These are phyloP conservation scores for Peromyscus polionotus DNA, from an alignment of 2,113 vertebrate species.

Conservation along the genomic window DNA sequence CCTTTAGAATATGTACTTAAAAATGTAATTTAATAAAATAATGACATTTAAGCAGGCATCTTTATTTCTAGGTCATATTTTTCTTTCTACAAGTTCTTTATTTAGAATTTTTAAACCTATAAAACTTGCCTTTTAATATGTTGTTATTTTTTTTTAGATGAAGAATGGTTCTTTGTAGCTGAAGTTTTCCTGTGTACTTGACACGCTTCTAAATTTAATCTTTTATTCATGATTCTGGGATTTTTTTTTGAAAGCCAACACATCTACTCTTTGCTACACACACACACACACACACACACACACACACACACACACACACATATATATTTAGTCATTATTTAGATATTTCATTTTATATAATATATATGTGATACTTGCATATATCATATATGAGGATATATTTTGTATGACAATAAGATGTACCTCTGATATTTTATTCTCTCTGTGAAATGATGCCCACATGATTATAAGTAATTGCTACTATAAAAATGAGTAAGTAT, in stretches of 20 bases:
- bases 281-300: no score
- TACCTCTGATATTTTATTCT: neutral
- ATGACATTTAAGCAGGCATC: neutral
- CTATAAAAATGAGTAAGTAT: neutral
- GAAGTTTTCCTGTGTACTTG: neutral
- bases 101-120: neutral
- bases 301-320: no score
- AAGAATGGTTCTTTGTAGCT: neutral
- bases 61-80: neutral
- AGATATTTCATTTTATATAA: neutral
- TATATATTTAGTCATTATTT: neutral
- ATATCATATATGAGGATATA: neutral
- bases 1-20: neutral
- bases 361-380: neutral
- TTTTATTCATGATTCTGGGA: neutral
- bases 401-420: neutral
- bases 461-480: slow-evolving; percentile 9
- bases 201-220: neutral
- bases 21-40: neutral
- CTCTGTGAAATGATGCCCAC: neutral
- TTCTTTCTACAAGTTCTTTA: neutral
- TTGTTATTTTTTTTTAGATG: neutral
- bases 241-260: neutral
- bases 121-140: neutral
- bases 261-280: neutral